A percentile compares a stretch with the other conserved stretches of the same genome.
phyloP scores from a whole-genome alignment of 92 coral and sea anemone genomes.

The Palythoa caribaeorum region DNA sequence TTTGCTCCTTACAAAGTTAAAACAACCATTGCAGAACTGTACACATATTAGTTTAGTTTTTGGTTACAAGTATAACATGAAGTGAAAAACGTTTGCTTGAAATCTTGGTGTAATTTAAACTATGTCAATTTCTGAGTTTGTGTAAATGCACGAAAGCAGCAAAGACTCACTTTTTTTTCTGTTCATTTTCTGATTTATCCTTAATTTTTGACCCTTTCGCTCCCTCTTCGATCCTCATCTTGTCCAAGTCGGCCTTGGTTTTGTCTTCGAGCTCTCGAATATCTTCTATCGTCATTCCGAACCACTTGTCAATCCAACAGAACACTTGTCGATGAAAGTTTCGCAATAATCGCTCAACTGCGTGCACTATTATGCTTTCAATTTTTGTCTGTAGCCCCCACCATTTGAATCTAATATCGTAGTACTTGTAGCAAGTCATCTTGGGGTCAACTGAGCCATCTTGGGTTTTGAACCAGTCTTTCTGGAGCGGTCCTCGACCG shows the following conservation, averaged over 20 bases:
- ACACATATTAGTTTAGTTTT: too few species aligned
- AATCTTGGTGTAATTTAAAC: too few species aligned
- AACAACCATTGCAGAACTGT: too few species aligned
- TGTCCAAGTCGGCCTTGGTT: conserved; percentile 80
- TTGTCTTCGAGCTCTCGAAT: conserved; percentile 87
- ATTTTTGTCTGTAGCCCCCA: conserved; percentile 85
- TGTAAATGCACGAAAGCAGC: neutral
- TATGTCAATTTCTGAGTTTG: too few species aligned
- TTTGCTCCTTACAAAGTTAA: too few species aligned
- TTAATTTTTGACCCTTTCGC: conserved; percentile 78
- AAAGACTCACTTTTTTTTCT: conserved; percentile 16
- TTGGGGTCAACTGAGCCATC: conserved; percentile 62
- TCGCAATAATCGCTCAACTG: conserved; percentile 79
- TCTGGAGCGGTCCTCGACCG: conserved; percentile 79
- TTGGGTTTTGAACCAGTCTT: conserved; percentile 56
- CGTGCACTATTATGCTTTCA: conserved; percentile 60
- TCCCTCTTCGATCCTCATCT: conserved; percentile 59
- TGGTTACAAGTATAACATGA: too few species aligned
- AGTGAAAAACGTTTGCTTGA: too few species aligned
- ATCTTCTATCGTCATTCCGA: conserved; percentile 92
- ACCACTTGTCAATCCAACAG: conserved; percentile 98
- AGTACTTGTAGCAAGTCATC: conserved; percentile 98
- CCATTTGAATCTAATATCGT: conserved; percentile 90
- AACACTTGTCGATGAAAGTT: conserved; percentile 98
- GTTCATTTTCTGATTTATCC: conserved; percentile 13